These are phyloP conservation scores for Oeneis ivallda DNA, from an alignment of 2,888 invertebrate genomes.

Conservation along the genomic window DNA sequence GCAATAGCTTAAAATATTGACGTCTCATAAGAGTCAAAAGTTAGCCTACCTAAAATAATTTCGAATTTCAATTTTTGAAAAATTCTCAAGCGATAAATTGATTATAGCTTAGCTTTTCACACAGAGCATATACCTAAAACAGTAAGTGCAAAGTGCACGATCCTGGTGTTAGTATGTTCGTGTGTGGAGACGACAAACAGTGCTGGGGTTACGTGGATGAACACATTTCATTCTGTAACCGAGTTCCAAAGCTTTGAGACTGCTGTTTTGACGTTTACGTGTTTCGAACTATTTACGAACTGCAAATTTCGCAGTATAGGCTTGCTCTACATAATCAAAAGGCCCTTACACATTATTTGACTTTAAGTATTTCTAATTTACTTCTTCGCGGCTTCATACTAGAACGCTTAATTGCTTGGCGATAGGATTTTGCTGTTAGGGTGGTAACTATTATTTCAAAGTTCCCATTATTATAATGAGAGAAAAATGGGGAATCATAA, in stretches of 20 bases:
- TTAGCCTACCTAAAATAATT: too few relatives aligned
- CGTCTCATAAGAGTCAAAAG: too few relatives aligned
- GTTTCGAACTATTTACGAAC: neutral
- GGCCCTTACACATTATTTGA: too few relatives aligned
- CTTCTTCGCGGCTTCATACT: too few relatives aligned
- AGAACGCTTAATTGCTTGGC: too few relatives aligned
- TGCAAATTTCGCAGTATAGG: neutral
- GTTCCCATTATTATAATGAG: too few relatives aligned
- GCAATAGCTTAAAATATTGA: too few relatives aligned
- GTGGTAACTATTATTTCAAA: too few relatives aligned
- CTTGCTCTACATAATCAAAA: neutral
- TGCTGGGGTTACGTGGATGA: constrained; percentile 21
- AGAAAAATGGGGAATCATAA: too few relatives aligned
- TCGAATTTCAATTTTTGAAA: too few relatives aligned
- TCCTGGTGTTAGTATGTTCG: constrained; percentile 23
- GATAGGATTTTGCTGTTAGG: too few relatives aligned
- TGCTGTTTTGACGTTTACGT: constrained; percentile 3
- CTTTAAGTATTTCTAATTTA: too few relatives aligned
- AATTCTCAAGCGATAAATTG: neutral
- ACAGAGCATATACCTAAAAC: neutral
- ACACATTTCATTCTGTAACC: constrained; percentile 22
- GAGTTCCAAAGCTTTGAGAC: constrained; percentile 12
- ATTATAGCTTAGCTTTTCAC: constrained; percentile 6
- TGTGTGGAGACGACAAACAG: constrained; percentile 26
- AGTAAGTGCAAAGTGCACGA: constrained; percentile 22